Evolutionary conservation across 2,888 invertebrate species (phyloP).

Genomic region (Syritta pipiens): DNA sequence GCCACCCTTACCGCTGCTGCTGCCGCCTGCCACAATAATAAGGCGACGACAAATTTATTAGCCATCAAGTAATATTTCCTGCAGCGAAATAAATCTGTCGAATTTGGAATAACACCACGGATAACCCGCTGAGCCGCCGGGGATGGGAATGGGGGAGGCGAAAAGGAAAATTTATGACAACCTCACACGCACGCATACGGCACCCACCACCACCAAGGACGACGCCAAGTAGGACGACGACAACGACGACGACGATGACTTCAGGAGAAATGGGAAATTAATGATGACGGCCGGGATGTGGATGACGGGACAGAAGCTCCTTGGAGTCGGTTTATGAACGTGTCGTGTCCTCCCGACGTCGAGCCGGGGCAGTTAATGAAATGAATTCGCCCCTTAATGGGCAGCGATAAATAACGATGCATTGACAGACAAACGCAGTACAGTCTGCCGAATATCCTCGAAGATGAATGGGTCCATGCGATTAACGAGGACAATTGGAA

Average conservation of each 20-base stretch:
- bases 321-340: slow-evolving; percentile 16
- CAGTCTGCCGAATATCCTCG: slow-evolving; percentile 39
- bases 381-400: slow-evolving; percentile 41
- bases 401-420: slow-evolving; percentile 44
- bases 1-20: background rate
- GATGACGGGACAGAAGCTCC: background rate
- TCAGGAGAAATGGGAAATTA: slow-evolving; percentile 46
- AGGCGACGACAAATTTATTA: slow-evolving; percentile 65
- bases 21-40: slow-evolving; percentile 36
- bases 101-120: slow-evolving; percentile 43
- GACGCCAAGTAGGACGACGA: too few species aligned
- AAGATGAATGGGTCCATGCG: slow-evolving; percentile 43
- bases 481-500: slow-evolving; percentile 57
- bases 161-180: slow-evolving; percentile 50
- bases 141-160: too few species aligned
- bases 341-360: slow-evolving; percentile 9
- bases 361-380: slow-evolving; percentile 32
- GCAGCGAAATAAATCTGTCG: slow-evolving; percentile 58
- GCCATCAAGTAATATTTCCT: slow-evolving; percentile 60
- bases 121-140: too few species aligned
- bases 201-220: slow-evolving; percentile 5
- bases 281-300: slow-evolving; percentile 39
- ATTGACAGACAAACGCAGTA: background rate
- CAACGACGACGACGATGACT: too few species aligned
- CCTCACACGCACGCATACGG: slow-evolving; percentile 29